Evolutionary conservation across 2,113 vertebrate genomes (phyloP).

Genomic region (Hypocryptadius cinnamomeus): DNA sequence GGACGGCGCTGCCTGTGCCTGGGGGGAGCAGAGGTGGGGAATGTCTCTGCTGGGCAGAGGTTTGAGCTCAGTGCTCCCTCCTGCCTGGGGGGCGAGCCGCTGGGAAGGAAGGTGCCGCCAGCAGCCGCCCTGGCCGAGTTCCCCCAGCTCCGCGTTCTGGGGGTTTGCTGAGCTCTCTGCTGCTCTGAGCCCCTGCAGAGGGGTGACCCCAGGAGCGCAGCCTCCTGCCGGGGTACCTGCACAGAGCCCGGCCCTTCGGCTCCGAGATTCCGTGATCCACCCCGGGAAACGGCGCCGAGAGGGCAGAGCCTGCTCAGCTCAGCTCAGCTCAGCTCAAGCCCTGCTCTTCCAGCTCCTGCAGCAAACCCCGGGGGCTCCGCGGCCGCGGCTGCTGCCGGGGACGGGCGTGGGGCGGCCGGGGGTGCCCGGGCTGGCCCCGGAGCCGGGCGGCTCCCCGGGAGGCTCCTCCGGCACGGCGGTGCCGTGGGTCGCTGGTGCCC

Average conservation of each 20-base stretch:
- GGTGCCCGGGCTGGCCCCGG: not conserved
- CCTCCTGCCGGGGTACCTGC: rapidly evolving
- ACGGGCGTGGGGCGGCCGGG: too few relatives aligned
- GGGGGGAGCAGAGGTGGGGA: not conserved
- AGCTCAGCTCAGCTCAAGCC: not conserved
- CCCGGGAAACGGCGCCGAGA: rapidly evolving
- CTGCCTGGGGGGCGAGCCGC: too few relatives aligned
- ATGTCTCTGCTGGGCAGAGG: rapidly evolving
- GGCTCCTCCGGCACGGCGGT: not conserved
- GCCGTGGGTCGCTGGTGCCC: not conserved
- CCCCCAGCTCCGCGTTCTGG: rapidly evolving
- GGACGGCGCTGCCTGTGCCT: not conserved
- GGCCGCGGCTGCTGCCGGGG: not conserved
- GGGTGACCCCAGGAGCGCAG: rapidly evolving
- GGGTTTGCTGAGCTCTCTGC: not conserved
- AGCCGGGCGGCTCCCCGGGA: not conserved
- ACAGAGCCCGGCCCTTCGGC: not conserved
- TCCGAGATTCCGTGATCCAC: rapidly evolving
- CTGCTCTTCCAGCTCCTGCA: not conserved
- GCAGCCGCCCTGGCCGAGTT: not conserved
- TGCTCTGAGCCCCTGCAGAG: not conserved
- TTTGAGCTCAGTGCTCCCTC: too few relatives aligned
- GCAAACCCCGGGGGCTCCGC: rapidly evolving
- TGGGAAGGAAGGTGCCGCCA: too few relatives aligned
- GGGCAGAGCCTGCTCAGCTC: not conserved